phyloP scores from a whole-genome alignment of 1,140 invertebrate species.

The Propsilocerus akamusi region DNA sequence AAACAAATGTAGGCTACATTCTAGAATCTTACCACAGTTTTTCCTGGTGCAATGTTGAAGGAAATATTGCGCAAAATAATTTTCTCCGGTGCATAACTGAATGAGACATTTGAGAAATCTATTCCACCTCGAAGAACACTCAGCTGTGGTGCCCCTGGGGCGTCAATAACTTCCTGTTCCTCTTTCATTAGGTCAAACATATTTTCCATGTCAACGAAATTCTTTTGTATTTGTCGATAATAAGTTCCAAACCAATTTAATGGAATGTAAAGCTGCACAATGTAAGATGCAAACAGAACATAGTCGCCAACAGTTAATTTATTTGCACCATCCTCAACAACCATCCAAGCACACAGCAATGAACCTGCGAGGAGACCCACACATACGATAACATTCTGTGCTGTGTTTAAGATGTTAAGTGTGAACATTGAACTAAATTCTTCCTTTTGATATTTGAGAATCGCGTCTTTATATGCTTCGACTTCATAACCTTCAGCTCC shows the following conservation, averaged over 20 bases:
- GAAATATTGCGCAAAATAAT: slow-evolving; percentile 66
- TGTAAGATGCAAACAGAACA: slow-evolving; percentile 84
- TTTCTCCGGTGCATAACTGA: slow-evolving; percentile 70
- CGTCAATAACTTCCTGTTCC: slow-evolving; percentile 70
- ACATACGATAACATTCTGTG: slow-evolving; percentile 83
- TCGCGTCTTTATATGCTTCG: slow-evolving; percentile 58
- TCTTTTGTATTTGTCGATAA: slow-evolving; percentile 91
- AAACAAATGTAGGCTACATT: neutral
- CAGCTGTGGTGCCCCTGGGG: slow-evolving; percentile 51
- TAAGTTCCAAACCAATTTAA: slow-evolving; percentile 97
- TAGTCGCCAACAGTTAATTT: slow-evolving; percentile 82
- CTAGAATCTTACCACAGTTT: slow-evolving; percentile 40
- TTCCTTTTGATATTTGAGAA: slow-evolving; percentile 65
- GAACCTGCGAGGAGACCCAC: slow-evolving; percentile 70
- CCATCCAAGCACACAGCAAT: slow-evolving; percentile 70
- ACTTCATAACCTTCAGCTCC: slow-evolving; percentile 84
- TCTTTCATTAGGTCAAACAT: slow-evolving; percentile 91
- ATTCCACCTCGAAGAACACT: slow-evolving; percentile 54
- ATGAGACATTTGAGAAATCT: slow-evolving; percentile 78
- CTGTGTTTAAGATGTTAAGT: slow-evolving; percentile 70
- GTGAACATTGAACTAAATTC: slow-evolving; percentile 76
- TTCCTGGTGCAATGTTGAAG: slow-evolving; percentile 71
- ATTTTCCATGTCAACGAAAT: slow-evolving; percentile 98
- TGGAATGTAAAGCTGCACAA: slow-evolving; percentile 90
- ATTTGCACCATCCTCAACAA: slow-evolving; percentile 31